Evolutionary conservation across 2,113 vertebrate species (phyloP).

Genomic region (Myotis davidii): DNA sequence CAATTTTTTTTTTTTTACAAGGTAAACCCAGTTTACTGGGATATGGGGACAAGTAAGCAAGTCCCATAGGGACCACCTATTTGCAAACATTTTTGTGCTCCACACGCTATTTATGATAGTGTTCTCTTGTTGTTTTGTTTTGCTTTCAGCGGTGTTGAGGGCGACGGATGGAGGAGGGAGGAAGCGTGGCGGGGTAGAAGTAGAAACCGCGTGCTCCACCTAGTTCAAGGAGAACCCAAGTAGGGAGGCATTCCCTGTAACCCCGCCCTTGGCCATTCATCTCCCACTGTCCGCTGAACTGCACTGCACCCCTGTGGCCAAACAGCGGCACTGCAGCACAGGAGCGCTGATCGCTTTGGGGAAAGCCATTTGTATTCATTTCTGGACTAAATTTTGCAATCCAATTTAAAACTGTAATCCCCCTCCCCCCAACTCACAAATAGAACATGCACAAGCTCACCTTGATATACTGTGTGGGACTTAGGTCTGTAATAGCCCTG

Average conservation of each 20-base stretch:
- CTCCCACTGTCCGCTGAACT: conserved; percentile 10
- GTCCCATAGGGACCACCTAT: background rate
- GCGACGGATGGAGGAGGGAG: background rate
- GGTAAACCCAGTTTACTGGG: background rate
- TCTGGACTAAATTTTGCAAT: background rate
- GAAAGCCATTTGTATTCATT: background rate
- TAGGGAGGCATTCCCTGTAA: background rate
- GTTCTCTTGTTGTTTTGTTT: no score
- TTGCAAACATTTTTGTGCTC: background rate
- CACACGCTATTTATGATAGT: background rate
- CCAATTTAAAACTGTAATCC: background rate
- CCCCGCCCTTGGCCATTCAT: accelerated
- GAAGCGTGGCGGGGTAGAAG: background rate
- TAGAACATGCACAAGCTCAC: background rate
- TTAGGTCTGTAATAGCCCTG: background rate
- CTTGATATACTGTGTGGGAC: background rate
- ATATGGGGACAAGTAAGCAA: background rate
- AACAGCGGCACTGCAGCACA: background rate
- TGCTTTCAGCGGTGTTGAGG: no score
- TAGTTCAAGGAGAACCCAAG: background rate
- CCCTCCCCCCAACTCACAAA: background rate
- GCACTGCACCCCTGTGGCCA: conserved; percentile 60
- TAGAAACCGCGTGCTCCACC: accelerated
- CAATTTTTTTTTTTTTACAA: background rate
- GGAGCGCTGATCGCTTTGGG: background rate